phyloP scores from a whole-genome alignment of 2,888 invertebrate genomes.

The Diploptera punctata region DNA sequence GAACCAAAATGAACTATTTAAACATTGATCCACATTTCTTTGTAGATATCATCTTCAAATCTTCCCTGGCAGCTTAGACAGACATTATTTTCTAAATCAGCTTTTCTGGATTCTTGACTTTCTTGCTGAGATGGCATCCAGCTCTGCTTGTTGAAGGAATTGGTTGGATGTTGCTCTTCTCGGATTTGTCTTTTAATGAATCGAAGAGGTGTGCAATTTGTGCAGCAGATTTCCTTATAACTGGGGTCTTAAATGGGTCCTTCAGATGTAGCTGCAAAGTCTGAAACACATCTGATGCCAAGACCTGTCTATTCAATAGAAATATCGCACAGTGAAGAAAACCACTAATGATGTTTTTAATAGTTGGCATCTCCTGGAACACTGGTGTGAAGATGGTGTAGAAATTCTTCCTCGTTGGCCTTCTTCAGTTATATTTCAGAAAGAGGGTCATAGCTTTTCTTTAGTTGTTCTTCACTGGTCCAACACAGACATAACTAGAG shows the following conservation, averaged over 20 bases:
- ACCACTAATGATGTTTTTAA: background rate
- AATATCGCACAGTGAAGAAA: background rate
- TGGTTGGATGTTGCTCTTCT: too few relatives aligned
- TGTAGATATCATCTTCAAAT: too few relatives aligned
- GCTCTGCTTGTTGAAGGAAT: background rate
- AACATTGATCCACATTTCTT: background rate
- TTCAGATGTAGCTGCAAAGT: background rate
- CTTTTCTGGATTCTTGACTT: background rate
- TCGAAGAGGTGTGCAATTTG: background rate
- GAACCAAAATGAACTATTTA: background rate
- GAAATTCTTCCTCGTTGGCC: background rate
- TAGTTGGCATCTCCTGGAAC: background rate
- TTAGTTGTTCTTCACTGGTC: background rate
- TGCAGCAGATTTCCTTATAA: background rate
- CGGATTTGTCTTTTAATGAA: too few relatives aligned
- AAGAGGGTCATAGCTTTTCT: background rate
- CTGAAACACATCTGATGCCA: background rate
- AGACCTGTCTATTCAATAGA: background rate
- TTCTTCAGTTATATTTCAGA: background rate
- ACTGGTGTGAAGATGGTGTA: background rate
- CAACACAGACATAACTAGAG: background rate
- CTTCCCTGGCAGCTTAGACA: background rate
- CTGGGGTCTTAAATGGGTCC: background rate
- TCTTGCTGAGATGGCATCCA: background rate
- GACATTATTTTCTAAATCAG: background rate